Base-by-base conservation (phyloP, 2,797 vertebrate genomes). In the Urosaurus nigricauda region DNA sequence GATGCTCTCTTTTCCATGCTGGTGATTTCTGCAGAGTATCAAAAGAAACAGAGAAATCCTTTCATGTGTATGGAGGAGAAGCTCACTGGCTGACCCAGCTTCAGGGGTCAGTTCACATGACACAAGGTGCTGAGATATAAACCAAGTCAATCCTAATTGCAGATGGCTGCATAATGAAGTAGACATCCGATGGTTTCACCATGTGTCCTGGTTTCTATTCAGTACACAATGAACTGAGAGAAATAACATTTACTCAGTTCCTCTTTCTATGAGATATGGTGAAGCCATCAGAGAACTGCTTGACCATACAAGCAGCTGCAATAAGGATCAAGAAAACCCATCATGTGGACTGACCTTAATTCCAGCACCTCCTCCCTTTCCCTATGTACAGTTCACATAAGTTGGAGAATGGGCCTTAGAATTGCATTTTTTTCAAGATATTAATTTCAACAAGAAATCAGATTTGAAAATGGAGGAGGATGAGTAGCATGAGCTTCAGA, bases 11-110 rank as follows among this genome's bases (percentile, higher is more conserved):
- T 95, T 96, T 94, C 92, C 83, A 94, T 43, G 90, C 92, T 60
- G 51, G n/a, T 91, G 84, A 63, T 70, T 92, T 37, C n/a, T 93
- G 90, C 93, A 95, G 96, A 94, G 94, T 92, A 94, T 93, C 91
- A 87, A 77, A 73, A 14, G 86, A 63, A 43, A 35, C 13, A 73
- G 5, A 26, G 19, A 73, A 47, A 63, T 51, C 32, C 13, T 89
- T 92, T 93, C 94, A 93, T 88, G 63, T 84, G 90, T 87, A 87
- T 78, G 58, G 68, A 65, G 60, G 94, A 92, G 58, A 94, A 75
- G 74, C 83, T 89, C 87, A 87, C 71, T n/a, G 91, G 87, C 47
- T 92, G 70, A 53, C 83, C 75, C 51, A 47, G 0, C 0, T 53
- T 74, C 51, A 32, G 81, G 83, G 88, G 77, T 89, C 77, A 89